Conservation (phyloP, 2,888 invertebrate genomes). For the Palloptera scutellata region DNA sequence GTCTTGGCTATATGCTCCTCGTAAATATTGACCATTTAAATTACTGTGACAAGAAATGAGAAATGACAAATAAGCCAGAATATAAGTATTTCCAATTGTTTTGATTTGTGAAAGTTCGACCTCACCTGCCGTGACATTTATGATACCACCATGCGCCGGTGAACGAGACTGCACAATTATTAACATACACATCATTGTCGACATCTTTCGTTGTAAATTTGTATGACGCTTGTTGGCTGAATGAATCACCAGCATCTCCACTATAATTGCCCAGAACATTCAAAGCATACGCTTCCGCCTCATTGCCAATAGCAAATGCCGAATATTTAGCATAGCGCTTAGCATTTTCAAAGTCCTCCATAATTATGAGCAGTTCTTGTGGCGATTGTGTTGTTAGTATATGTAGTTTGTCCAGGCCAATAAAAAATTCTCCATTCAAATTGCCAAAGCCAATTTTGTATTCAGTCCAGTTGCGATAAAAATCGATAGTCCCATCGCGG, state of each 20-base stretch:
- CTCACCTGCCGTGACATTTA: slow-evolving; percentile 10
- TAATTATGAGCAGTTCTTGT: slow-evolving; percentile 69
- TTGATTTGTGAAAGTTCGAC: no score
- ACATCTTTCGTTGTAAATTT: slow-evolving; percentile 9
- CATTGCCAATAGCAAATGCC: slow-evolving; percentile 70
- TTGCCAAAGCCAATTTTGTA: slow-evolving; percentile 76
- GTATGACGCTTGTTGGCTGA: not conserved
- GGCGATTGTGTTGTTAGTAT: slow-evolving; percentile 57
- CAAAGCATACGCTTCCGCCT: not conserved
- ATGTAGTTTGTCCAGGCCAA: slow-evolving; percentile 74
- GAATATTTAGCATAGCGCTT: slow-evolving; percentile 70
- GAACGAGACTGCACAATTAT: not conserved
- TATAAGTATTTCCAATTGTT: not conserved
- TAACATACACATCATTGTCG: not conserved
- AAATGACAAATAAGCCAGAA: not conserved
- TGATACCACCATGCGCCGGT: slow-evolving; percentile 10
- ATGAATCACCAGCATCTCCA: slow-evolving; percentile 12
- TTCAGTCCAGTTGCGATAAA: slow-evolving; percentile 71
- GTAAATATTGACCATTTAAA: slow-evolving; percentile 13
- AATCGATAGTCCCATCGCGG: slow-evolving; percentile 72
- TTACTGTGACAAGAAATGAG: not conserved
- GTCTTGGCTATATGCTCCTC: not conserved
- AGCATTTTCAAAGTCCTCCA: slow-evolving; percentile 70
- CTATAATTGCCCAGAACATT: slow-evolving; percentile 5
- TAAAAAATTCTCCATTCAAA: slow-evolving; percentile 74